Conservation (phyloP, 2,113 vertebrate species). For the Collichthys lucidus region DNA sequence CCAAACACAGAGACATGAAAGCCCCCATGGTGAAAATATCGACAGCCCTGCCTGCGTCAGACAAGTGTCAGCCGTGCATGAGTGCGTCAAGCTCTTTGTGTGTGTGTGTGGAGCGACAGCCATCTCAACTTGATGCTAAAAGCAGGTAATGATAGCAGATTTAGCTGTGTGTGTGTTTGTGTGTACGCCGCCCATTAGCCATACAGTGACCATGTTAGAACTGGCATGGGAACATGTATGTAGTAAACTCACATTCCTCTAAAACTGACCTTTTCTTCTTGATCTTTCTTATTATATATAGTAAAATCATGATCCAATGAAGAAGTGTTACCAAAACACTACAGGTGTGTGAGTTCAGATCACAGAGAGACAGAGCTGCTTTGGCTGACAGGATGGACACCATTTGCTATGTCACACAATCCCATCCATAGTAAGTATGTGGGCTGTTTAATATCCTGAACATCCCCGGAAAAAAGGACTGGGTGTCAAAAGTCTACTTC, state of each 20-base stretch:
- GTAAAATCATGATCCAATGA: neutral
- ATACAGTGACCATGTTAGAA: constrained; percentile 46
- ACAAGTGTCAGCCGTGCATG: constrained; percentile 73
- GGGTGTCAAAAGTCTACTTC: neutral
- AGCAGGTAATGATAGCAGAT: constrained; percentile 42
- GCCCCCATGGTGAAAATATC: constrained; percentile 70
- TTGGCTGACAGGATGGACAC: neutral
- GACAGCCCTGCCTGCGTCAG: constrained; percentile 68
- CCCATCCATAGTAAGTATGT: too few species aligned
- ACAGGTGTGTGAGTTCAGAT: neutral
- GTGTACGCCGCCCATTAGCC: constrained; percentile 21
- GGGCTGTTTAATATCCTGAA: too few species aligned
- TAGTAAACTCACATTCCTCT: constrained; percentile 11
- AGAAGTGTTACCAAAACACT: neutral
- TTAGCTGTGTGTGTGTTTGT: neutral
- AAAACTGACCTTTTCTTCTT: neutral
- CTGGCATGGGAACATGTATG: constrained; percentile 44
- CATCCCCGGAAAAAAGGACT: too few species aligned
- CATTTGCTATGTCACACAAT: neutral
- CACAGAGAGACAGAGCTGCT: neutral
- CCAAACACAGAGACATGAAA: constrained; percentile 59
- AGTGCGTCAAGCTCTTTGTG: constrained; percentile 29
- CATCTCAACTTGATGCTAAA: constrained; percentile 35
- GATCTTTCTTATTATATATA: neutral
- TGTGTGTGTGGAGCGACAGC: constrained; percentile 27